A percentile compares a stretch with the other conserved stretches of the same genome.
These are phyloP conservation scores for Colius striatus DNA, from an alignment of 2,113 vertebrate genomes.

Conservation along the genomic window DNA sequence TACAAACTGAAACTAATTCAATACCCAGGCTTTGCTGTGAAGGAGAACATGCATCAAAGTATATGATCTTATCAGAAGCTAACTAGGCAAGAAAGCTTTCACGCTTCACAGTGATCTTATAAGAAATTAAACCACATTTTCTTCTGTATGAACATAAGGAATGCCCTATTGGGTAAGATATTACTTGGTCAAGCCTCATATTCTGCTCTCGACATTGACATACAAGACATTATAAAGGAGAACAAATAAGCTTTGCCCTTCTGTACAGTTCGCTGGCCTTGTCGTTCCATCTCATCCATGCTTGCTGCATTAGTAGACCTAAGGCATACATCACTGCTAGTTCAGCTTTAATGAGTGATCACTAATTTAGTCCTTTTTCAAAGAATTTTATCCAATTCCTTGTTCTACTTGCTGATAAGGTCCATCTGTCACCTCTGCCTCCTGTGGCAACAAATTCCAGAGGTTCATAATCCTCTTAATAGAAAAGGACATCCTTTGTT, in stretches of 20 bases:
- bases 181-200: not conserved
- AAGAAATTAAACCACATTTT: not conserved
- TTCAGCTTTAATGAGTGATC: not conserved
- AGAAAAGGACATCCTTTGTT: not conserved
- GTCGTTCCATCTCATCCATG: not conserved
- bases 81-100: not conserved
- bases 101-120: not conserved
- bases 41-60: not conserved
- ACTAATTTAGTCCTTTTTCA: not conserved
- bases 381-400: not conserved
- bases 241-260: not conserved
- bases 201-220: not conserved
- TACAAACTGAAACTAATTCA: not conserved
- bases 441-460: not conserved
- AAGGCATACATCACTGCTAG: not conserved
- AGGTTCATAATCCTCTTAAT: not conserved
- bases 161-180: not conserved
- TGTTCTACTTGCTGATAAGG: not conserved
- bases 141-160: not conserved
- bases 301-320: not conserved
- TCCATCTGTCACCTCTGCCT: not conserved
- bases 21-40: not conserved
- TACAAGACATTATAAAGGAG: not conserved
- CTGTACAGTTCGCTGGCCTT: not conserved
- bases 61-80: not conserved